Base-by-base conservation (phyloP, 1,140 invertebrate species). In the Pygmarrhopalites habei region DNA sequence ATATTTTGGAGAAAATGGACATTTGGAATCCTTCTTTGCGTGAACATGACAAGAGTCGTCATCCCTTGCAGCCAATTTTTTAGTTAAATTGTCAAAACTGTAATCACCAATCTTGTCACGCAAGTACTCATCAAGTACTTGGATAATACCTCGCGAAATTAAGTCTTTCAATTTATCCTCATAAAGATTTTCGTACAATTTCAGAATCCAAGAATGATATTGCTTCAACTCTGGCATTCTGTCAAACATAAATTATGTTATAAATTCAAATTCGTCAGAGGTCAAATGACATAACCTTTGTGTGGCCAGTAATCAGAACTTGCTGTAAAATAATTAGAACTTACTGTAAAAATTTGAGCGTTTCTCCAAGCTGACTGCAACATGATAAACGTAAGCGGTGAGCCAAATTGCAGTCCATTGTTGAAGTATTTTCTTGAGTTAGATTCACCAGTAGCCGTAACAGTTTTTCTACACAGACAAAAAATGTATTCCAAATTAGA, bases 91-190 rank as follows among this genome's bases (percentile, higher is more conserved):
- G 2, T 56, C 53, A n/a, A 56, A 12, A n/a, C 5, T 56, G 14
- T 19, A 56, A 3, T 35, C 35, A 14, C 53, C 53, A 10, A 56
- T 2, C 23, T 56, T 23, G 10, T 30, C 29, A 10, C 35, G 3
- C 15, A 56, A 26, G 29, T 41, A 41, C 4, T 23, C 17, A 21
- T 39, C 15, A 2, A 56, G 23, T 4, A 56, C 30, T 19, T 19
- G 3, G 14, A 56, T 56, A 4, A 56, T 41, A 7, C 35, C 53
- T 3, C 53, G 53, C 12, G 26, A 7, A 17, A 56, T 32, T 12
- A 56, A 23, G 25, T 56, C 53, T 23, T 56, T 56, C 19, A 56
- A 26, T 56, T 56, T 56, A 39, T 41, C 53, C 14, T 56, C 53
- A 10, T 3, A 56, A 29, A 56, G 19, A 35, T 56, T 56, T 28